Evolutionary conservation across 2,797 vertebrate species (phyloP).

Genomic region (Pteropus rufus): DNA sequence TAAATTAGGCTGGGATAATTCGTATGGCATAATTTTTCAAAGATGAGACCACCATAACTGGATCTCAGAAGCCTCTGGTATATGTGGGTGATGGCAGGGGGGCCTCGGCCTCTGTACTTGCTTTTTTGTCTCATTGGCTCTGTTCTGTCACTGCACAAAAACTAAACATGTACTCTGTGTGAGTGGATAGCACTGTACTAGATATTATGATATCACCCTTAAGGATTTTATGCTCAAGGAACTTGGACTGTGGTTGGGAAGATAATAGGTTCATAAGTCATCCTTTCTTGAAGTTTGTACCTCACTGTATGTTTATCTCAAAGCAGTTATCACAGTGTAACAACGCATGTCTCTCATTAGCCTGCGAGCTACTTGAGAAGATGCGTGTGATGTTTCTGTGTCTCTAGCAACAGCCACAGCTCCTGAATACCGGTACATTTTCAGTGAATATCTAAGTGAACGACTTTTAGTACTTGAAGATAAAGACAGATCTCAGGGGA

Average conservation of each 20-base stretch:
- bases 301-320: neutral
- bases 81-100: neutral
- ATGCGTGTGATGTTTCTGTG: neutral
- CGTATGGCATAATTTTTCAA: neutral
- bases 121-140: neutral
- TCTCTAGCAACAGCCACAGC: neutral
- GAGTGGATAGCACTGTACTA: neutral
- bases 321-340: neutral
- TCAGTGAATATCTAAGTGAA: neutral
- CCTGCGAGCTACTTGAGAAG: neutral
- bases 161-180: neutral
- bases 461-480: neutral
- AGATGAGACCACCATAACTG: neutral
- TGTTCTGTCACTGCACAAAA: neutral
- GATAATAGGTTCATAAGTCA: neutral
- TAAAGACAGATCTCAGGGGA: neutral
- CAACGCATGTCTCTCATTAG: neutral
- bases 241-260: neutral
- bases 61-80: neutral
- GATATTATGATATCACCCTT: neutral
- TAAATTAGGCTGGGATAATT: neutral
- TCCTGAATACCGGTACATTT: neutral
- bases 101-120: neutral
- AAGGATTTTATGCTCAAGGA: neutral
- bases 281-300: neutral